Percentiles rank a stretch among this genome's conserved stretches.
Evolutionary conservation across 2,113 vertebrate genomes (phyloP).

Genomic region (Anoplopoma fimbria): DNA sequence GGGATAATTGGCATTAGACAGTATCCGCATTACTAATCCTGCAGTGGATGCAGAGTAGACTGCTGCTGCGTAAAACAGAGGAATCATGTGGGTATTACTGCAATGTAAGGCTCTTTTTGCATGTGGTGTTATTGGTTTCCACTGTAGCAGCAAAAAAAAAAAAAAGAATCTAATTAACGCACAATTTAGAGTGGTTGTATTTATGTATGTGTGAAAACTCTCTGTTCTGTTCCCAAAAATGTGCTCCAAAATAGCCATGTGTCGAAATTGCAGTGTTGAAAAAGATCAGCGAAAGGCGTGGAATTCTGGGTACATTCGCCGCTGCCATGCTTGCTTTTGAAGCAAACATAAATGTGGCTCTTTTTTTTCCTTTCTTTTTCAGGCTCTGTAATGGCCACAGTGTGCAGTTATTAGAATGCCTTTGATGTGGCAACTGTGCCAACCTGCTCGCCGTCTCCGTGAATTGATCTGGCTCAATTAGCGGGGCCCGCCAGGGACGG

Average conservation of each 20-base stretch:
- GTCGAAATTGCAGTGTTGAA: slow-evolving; percentile 41
- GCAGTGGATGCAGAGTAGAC: slow-evolving; percentile 13
- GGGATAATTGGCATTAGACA: slow-evolving; percentile 13
- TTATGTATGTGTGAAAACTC: slow-evolving; percentile 44
- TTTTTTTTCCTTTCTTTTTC: slow-evolving; percentile 42
- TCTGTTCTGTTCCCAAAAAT: slow-evolving; percentile 50
- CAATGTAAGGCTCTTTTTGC: slow-evolving; percentile 14
- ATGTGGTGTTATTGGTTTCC: slow-evolving; percentile 41
- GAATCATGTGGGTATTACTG: slow-evolving; percentile 19
- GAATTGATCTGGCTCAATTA: slow-evolving; percentile 83
- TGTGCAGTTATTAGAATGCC: slow-evolving; percentile 81
- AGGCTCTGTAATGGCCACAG: slow-evolving; percentile 77
- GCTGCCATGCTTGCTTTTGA: slow-evolving; percentile 75
- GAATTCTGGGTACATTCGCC: slow-evolving; percentile 44
- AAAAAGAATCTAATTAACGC: slow-evolving; percentile 66
- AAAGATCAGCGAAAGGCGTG: slow-evolving; percentile 52
- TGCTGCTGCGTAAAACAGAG: slow-evolving; percentile 29
- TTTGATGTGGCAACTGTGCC: slow-evolving; percentile 84
- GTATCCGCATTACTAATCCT: slow-evolving; percentile 33
- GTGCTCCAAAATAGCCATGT: slow-evolving; percentile 53
- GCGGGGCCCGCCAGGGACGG: slow-evolving; percentile 58
- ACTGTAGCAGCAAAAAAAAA: slow-evolving; percentile 18
- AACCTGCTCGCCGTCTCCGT: slow-evolving; percentile 73
- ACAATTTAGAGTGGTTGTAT: slow-evolving; percentile 47
- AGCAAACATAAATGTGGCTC: slow-evolving; percentile 75